Conservation (phyloP, 2,888 invertebrate species). For the Caenorhabditis auriculariae region DNA sequence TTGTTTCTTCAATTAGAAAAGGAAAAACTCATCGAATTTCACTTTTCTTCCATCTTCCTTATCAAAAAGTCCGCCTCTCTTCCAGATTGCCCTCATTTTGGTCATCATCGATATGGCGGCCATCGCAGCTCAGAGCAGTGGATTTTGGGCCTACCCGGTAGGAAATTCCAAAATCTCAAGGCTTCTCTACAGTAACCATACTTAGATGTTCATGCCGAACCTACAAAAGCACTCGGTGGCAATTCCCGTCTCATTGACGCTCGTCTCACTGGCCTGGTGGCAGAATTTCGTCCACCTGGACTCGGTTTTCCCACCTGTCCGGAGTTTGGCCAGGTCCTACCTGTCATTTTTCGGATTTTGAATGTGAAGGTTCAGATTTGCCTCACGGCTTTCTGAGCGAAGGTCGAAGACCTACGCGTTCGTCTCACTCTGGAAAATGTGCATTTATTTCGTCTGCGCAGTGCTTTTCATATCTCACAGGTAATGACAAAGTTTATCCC, state of each 20-base stretch:
- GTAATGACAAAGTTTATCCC: not conserved
- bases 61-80: not conserved
- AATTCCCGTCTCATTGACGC: conserved; percentile 80
- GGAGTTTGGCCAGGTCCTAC: conserved; percentile 33
- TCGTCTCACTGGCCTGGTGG: conserved; percentile 95
- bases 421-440: conserved; percentile 86
- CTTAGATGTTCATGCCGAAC: conserved; percentile 54
- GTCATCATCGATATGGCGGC: conserved; percentile 76
- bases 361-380: conserved; percentile 20
- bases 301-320: conserved; percentile 74
- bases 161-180: not conserved
- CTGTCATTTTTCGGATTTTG: conserved; percentile 18
- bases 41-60: not conserved
- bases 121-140: conserved; percentile 84
- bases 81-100: conserved; percentile 45
- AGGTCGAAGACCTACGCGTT: conserved; percentile 85
- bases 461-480: conserved; percentile 71
- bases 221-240: conserved; percentile 72
- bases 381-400: conserved; percentile 73
- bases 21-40: not conserved
- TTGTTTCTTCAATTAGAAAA: too few relatives aligned
- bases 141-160: conserved; percentile 85
- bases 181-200: too few relatives aligned
- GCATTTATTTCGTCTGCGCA: conserved; percentile 77
- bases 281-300: conserved; percentile 89